Evolutionary conservation across 2,797 vertebrate genomes (phyloP), one percentile per base, ranked within the genome.

Genomic region (Myotis vivesi): DNA sequence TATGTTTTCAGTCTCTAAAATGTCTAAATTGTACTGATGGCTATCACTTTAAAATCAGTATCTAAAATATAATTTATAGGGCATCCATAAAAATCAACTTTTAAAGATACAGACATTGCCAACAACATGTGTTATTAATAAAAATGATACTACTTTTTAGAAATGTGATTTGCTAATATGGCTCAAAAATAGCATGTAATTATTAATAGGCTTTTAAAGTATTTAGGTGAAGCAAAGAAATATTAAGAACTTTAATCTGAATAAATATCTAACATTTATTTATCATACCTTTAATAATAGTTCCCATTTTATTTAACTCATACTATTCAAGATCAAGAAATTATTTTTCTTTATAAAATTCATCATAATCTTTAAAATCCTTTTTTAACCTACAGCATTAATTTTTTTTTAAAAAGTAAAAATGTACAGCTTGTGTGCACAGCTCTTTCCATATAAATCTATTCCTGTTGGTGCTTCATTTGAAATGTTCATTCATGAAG

Each of bases 1-100:
- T 93, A 38, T 95, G 68, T 71, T 94, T 91, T 94, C 25, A 33
- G 38, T 69, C 57, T 94, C 91, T 53, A 55, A 89, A 93, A 87
- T 92, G 28, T 87, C 22, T 25, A 53, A 71, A 77, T 79, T 86
- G 3, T 77, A 59, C 41, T 94, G 17, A 46, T 93, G 16, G 22
- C 66, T 87, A 4, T 87, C 51, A 87, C 19, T 68, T 11, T 94
- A 79, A 86, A 86, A 49, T 94, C 17, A 72, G 41, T 87, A 13
- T 91, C 92, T 87, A 93, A 95, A 77, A 51, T 82, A 68, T 71
- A 92, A 62, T 80, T 94, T 89, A 81, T 41, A 92, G 83, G 85
- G 93, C 30, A 25, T 81, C 10, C n/a, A 8, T 77, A 87, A 55
- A 82, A 94, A 22, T 30, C n/a, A 76, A 28, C 86, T 84, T 94